Percentiles rank a stretch among this genome's conserved stretches.
These are phyloP conservation scores for Sebastes goodei DNA, from an alignment of 2,797 vertebrate species.

Conservation along the genomic window DNA sequence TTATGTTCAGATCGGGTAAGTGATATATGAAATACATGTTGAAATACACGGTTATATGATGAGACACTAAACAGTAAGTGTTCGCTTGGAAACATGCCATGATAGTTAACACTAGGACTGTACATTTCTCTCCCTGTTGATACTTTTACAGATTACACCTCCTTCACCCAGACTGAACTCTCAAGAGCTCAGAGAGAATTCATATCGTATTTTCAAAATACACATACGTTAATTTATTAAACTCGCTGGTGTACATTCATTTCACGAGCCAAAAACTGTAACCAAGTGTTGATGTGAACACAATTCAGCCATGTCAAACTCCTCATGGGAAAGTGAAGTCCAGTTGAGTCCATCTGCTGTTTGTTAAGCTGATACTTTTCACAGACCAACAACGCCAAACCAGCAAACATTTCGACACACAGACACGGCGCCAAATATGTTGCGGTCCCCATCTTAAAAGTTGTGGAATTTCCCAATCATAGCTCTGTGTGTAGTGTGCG, in stretches of 20 bases:
- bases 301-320: background rate
- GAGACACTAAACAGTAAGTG: background rate
- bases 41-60: background rate
- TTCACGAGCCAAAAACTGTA: background rate
- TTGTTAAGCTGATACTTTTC: conserved; percentile 17
- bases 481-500: background rate
- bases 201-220: background rate
- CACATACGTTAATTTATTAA: background rate
- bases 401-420: conserved; percentile 36
- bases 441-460: conserved; percentile 11
- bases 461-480: conserved; percentile 28
- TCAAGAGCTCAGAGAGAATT: background rate
- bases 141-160: background rate
- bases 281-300: background rate
- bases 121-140: background rate
- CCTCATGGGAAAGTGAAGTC: background rate
- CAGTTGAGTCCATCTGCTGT: conserved; percentile 14
- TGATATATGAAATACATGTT: background rate
- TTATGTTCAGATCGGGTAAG: background rate
- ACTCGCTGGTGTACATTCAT: background rate
- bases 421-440: background rate
- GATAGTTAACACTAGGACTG: too few species aligned
- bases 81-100: background rate
- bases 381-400: conserved; percentile 18
- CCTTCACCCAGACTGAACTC: background rate